Conservation (phyloP, 2,113 vertebrate genomes). For the Herpailurus yagouaroundi region DNA sequence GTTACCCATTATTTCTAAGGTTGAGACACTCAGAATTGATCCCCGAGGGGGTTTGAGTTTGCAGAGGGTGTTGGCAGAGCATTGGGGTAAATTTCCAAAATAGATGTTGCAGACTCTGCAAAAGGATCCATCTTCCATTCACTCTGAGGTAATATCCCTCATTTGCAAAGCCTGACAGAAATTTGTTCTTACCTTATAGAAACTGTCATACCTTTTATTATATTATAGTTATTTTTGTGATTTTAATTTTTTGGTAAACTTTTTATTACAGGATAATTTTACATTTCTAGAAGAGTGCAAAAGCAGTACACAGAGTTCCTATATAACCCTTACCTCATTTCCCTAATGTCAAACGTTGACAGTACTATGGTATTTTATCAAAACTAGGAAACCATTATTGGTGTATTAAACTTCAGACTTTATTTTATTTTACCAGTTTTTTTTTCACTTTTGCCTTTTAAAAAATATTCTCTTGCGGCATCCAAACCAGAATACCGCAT, state of each 20-base stretch:
- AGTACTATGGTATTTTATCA: neutral
- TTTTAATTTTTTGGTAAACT: neutral
- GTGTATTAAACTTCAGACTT: neutral
- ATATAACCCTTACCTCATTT: neutral
- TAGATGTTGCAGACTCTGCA: neutral
- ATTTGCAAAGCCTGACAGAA: neutral
- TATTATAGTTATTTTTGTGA: neutral
- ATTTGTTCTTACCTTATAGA: neutral
- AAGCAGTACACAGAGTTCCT: neutral
- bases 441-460: neutral
- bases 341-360: neutral
- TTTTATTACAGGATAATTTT: neutral
- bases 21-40: neutral
- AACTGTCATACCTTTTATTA: neutral
- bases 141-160: neutral
- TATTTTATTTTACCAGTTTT: neutral
- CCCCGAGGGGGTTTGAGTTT: neutral
- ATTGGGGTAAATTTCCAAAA: neutral
- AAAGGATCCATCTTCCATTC: neutral
- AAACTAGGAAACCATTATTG: neutral
- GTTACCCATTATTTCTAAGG: neutral
- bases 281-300: neutral
- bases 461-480: neutral
- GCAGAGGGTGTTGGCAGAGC: neutral
- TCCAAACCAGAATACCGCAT: neutral